Evolutionary conservation across 2,113 vertebrate genomes (phyloP).

Genomic region (Regulus satrapa): DNA sequence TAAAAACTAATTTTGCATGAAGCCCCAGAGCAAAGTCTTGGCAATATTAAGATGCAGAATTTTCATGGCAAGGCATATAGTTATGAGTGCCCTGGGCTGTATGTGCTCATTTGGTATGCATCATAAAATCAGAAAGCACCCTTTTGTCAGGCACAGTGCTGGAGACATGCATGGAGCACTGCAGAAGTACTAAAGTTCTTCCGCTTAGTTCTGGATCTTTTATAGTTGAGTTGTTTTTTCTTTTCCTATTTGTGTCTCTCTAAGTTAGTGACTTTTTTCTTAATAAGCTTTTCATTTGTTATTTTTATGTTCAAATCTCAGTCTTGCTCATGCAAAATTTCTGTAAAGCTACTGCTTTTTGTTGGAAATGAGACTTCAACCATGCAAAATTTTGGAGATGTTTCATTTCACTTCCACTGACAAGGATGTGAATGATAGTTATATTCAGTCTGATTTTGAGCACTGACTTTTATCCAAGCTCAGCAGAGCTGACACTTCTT

Average conservation of each 20-base stretch:
- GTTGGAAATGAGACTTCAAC: background rate
- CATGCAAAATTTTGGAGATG: background rate
- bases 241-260: background rate
- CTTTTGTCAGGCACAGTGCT: constrained; percentile 69
- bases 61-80: constrained; percentile 74
- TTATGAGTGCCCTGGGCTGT: constrained; percentile 72
- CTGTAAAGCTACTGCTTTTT: background rate
- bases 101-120: constrained; percentile 77
- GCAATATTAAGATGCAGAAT: constrained; percentile 74
- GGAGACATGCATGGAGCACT: constrained; percentile 20
- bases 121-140: constrained; percentile 78
- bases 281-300: background rate
- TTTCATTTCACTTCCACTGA: background rate
- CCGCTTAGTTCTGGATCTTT: constrained; percentile 10
- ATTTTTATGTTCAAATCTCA: background rate
- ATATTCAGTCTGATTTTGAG: background rate
- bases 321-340: background rate
- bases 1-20: constrained; percentile 82
- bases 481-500: background rate
- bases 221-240: background rate
- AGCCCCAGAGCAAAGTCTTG: constrained; percentile 76
- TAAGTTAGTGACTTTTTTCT: background rate
- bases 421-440: background rate
- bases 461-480: background rate
- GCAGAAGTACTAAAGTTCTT: constrained; percentile 33